phyloP scores from a whole-genome alignment of 2,113 vertebrate species.

The Stegostoma tigrinum region DNA sequence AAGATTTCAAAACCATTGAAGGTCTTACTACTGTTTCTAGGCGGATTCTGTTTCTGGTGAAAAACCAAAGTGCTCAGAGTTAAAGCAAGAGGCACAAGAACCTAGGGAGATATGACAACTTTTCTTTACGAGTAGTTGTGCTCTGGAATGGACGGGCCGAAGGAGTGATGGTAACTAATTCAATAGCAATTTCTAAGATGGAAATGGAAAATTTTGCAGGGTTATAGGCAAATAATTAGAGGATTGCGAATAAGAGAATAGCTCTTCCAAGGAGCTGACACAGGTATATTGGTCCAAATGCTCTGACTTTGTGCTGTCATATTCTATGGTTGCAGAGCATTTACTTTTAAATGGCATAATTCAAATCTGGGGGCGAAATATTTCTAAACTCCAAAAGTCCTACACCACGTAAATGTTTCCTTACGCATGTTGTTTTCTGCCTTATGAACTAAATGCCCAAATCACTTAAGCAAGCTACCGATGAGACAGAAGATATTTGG shows the following conservation, averaged over 20 bases:
- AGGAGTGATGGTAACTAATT: background rate
- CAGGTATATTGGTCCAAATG: background rate
- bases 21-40: background rate
- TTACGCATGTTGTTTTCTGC: background rate
- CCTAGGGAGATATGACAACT: background rate
- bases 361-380: background rate
- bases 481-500: background rate
- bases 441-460: background rate
- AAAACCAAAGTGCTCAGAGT: background rate
- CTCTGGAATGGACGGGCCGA: background rate
- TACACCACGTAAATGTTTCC: background rate
- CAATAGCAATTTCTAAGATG: background rate
- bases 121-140: background rate
- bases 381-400: background rate
- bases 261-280: background rate
- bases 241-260: background rate
- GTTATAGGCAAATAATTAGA: background rate
- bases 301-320: background rate
- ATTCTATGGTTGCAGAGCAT: background rate
- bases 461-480: background rate
- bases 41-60: background rate
- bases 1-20: background rate
- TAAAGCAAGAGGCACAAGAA: background rate
- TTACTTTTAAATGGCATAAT: background rate
- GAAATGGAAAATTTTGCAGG: background rate